Conservation (phyloP, 2,113 vertebrate genomes). For the Serranochromis macrocephalus region DNA sequence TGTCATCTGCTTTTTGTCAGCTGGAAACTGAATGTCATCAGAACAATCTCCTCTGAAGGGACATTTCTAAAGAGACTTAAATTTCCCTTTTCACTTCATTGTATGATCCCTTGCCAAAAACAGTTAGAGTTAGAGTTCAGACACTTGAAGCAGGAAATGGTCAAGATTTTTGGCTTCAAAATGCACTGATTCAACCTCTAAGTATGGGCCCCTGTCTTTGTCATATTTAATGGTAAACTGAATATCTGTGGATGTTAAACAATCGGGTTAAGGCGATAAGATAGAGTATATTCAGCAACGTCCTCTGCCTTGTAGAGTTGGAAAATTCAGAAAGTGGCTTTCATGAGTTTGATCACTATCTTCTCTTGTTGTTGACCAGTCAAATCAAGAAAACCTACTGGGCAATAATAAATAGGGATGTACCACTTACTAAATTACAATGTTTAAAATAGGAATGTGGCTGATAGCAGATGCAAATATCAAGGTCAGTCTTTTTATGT, state of each 20-base stretch:
- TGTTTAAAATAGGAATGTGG: neutral
- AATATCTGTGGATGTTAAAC: neutral
- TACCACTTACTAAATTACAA: neutral
- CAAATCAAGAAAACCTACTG: neutral
- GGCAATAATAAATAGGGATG: neutral
- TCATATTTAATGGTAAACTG: neutral
- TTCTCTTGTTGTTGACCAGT: neutral
- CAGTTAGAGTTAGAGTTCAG: neutral
- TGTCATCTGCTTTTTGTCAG: neutral
- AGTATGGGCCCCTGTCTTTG: neutral
- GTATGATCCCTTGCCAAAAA: neutral
- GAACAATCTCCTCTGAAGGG: neutral
- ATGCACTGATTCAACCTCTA: neutral
- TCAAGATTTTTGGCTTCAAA: neutral
- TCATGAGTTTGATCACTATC: neutral
- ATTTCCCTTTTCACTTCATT: neutral
- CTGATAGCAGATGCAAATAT: neutral
- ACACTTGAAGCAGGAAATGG: neutral
- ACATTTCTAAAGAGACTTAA: neutral
- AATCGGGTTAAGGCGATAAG: neutral
- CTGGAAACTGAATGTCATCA: neutral
- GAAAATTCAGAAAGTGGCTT: neutral
- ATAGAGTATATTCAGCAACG: neutral
- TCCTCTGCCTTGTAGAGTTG: neutral
- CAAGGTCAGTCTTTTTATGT: fast-evolving